Evolutionary conservation across 1,140 invertebrate species (phyloP), one percentile per base, ranked within the genome.

Genomic region (Sitodiplosis mosellana): DNA sequence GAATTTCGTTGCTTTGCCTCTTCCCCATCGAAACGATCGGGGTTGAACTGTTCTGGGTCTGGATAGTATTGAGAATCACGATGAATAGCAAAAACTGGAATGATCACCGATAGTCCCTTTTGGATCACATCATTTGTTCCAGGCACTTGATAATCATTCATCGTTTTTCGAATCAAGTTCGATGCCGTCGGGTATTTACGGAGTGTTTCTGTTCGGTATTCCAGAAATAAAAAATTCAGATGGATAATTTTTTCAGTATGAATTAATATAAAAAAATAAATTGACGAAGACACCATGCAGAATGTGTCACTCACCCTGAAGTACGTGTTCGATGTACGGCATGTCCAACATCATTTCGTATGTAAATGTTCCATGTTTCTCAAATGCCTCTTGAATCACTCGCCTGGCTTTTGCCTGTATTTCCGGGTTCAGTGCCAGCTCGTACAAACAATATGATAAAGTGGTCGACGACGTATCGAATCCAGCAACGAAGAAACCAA

Each of bases 1-100:
- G 65, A 63, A 22, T 65, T 57, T 20, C 64, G 57, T n/a, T 59
- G 52, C 5, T 52, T 54, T 52, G 61, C 67, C 21, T 63, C 56
- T 44, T 66, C 59, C 1, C 49, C 44, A 44, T 49, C 45, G 56
- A 68, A 69, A 46, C 59, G 49, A 34, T 78, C 70, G 2, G 76
- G 76, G 51, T 69, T 57, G 55, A 78, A 79, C 53, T 58, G 59
- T 11, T 70, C 53, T 6, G 77, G 76, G 33, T 77, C 60, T 7
- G 68, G 63, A 60, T 66, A 80, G 51, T 68, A 61, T 17, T 69
- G 53, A 2, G 65, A 62, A 56, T 74, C 68, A 41, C 65, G 46
- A 47, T 69, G 64, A 27, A 68, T 50, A 1, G 50, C 55, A 47
- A 51, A 50, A 2, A 60, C 49, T 7, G 69, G 65, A 22, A 70